Conservation (phyloP, 1,140 invertebrate genomes). For the Temnothorax longispinosus region DNA sequence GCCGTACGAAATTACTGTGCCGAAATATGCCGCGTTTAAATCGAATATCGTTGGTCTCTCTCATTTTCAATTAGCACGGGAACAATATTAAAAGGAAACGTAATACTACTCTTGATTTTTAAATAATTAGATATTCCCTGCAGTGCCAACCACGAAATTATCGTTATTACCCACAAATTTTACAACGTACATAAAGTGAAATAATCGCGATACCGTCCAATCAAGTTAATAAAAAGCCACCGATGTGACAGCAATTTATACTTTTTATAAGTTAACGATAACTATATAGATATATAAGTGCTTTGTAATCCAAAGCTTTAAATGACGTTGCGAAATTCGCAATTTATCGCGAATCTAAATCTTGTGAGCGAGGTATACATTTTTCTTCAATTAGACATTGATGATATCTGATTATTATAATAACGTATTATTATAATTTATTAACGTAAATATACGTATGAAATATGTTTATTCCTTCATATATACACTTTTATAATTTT, state of each 20-base stretch:
- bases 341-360: neutral
- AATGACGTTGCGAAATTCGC: neutral
- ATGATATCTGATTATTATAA: neutral
- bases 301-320: neutral
- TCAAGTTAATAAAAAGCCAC: conserved; percentile 16
- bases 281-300: neutral
- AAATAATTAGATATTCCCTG: conserved; percentile 38
- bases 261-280: neutral
- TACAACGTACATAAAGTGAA: neutral
- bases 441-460: no score
- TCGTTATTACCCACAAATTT: conserved; percentile 6
- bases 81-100: conserved; percentile 22
- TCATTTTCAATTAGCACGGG: conserved; percentile 29
- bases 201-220: neutral
- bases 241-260: neutral
- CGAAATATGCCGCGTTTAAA: conserved; percentile 9
- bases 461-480: neutral
- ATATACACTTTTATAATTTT: neutral
- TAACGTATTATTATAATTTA: no score
- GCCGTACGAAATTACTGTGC: conserved; percentile 7
- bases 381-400: neutral
- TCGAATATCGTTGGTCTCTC: conserved; percentile 10
- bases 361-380: neutral
- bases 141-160: neutral
- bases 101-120: conserved; percentile 22